Percentiles rank a stretch among this genome's conserved stretches.
Conservation (phyloP, 2,797 vertebrate species). For the Pipistrellus pygmaeus region DNA sequence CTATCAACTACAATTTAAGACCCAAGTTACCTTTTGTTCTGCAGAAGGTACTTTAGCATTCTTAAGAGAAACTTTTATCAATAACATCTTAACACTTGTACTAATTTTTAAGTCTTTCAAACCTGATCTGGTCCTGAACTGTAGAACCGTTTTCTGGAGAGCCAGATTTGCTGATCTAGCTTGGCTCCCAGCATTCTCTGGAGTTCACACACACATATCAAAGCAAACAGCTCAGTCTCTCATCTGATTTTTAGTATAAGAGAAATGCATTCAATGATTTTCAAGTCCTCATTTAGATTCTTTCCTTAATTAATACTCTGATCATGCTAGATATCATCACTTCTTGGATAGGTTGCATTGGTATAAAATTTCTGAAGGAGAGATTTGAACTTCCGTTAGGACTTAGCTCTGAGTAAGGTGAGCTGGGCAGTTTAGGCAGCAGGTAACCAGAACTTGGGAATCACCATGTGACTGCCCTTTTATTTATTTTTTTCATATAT, state of each 20-base stretch:
- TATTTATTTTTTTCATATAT: too few relatives aligned
- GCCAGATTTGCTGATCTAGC: background rate
- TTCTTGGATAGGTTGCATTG: background rate
- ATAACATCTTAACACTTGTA: background rate
- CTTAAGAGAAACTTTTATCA: background rate
- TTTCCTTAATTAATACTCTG: background rate
- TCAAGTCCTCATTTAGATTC: background rate
- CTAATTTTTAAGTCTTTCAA: conserved; percentile 31
- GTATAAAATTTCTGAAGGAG: background rate
- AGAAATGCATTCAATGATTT: background rate
- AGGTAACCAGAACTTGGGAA: background rate
- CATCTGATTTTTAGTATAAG: background rate
- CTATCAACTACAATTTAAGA: background rate
- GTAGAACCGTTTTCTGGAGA: background rate
- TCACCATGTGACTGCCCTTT: background rate
- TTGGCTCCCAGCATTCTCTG: background rate
- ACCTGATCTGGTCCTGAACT: background rate
- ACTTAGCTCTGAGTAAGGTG: background rate
- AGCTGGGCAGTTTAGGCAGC: background rate
- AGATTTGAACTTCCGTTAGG: background rate
- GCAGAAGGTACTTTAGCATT: background rate
- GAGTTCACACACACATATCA: background rate
- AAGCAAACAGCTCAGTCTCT: background rate
- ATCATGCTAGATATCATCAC: background rate
- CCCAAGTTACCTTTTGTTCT: background rate